Evolutionary conservation across 2,888 invertebrate genomes (phyloP).

Genomic region (Archaeoteleia sp.): DNA sequence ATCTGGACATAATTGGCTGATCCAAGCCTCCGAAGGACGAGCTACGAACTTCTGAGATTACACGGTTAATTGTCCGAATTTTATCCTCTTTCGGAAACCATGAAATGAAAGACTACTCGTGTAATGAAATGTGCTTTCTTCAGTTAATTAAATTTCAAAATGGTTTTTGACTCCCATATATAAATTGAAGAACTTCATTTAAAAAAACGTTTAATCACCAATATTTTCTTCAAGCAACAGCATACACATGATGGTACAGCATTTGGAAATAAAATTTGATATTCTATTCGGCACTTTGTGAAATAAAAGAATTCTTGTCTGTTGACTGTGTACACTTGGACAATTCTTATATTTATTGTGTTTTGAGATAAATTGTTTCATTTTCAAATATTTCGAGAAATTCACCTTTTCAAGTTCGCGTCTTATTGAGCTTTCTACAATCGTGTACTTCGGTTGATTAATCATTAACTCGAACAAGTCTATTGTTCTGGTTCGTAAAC

Average conservation of each 20-base stretch:
- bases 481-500: conserved; percentile 63
- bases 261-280: no score
- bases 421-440: conserved; percentile 43
- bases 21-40: conserved; percentile 53
- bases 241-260: no score
- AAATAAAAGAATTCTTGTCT: no score
- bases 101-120: conserved; percentile 5
- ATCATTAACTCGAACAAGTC: conserved; percentile 62
- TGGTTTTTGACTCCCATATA: no score
- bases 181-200: no score
- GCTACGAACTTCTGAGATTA: conserved; percentile 64
- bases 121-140: no score
- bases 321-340: conserved; percentile 9
- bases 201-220: no score
- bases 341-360: no score
- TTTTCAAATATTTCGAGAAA: conserved; percentile 2
- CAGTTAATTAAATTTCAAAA: no score
- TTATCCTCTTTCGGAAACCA: conserved; percentile 50
- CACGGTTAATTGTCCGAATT: conserved; percentile 63
- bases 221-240: no score
- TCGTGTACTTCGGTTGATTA: conserved; percentile 59
- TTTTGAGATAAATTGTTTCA: conserved; percentile 12
- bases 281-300: no score
- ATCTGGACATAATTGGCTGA: conserved; percentile 67
- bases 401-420: conserved; percentile 24